phyloP scores from a whole-genome alignment of 2,113 vertebrate genomes.

The Tragelaphus strepsiceros region DNA sequence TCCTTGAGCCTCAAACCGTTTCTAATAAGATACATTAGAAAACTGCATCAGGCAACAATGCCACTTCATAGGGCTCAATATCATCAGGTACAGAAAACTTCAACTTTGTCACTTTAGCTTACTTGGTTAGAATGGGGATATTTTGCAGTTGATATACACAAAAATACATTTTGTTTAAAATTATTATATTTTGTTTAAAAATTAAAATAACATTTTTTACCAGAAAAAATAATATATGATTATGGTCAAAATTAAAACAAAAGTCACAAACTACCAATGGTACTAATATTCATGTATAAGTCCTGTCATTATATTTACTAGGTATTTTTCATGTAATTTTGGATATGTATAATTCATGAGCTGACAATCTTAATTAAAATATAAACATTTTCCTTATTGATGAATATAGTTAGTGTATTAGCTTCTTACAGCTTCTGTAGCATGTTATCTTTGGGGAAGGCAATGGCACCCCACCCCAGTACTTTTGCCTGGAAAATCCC shows the following conservation, averaged over 20 bases:
- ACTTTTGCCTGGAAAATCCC: too few species aligned
- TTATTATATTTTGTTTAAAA: not conserved
- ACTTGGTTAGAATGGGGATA: not conserved
- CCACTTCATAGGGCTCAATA: not conserved
- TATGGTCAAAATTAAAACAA: not conserved
- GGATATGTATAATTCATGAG: not conserved
- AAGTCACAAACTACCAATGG: not conserved
- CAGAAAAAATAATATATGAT: not conserved
- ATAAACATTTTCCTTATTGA: not conserved
- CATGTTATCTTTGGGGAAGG: not conserved
- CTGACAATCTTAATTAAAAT: not conserved
- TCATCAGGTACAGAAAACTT: not conserved
- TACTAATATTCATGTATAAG: not conserved
- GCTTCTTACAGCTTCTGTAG: not conserved
- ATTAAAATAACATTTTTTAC: not conserved
- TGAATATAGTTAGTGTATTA: not conserved
- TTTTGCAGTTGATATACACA: not conserved
- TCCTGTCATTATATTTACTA: not conserved
- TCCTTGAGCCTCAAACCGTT: not conserved
- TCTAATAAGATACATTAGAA: not conserved
- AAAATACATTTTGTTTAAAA: not conserved
- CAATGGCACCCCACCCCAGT: too few species aligned
- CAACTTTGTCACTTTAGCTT: not conserved
- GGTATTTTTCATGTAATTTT: not conserved
- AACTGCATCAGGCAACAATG: accelerated